These are phyloP conservation scores for Acomys russatus DNA, from an alignment of 2,797 vertebrate species.

Conservation along the genomic window DNA sequence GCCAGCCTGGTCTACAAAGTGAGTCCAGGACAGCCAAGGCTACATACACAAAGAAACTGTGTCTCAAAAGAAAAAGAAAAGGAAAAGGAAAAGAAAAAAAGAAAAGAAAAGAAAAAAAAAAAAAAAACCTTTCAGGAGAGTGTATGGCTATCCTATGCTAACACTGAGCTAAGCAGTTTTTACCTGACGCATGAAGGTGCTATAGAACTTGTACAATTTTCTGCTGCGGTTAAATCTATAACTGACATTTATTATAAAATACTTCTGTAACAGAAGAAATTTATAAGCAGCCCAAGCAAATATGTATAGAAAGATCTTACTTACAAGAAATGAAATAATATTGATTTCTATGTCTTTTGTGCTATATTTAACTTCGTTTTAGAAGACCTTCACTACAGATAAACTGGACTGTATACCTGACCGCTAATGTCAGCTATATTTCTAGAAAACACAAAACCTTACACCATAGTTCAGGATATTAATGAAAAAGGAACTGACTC, in stretches of 20 bases:
- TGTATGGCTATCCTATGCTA: constrained; percentile 74
- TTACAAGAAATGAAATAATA: constrained; percentile 87
- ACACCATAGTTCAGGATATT: constrained; percentile 69
- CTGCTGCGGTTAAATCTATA: constrained; percentile 88
- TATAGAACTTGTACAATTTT: constrained; percentile 82
- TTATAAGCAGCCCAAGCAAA: constrained; percentile 88
- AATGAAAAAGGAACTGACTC: constrained; percentile 75
- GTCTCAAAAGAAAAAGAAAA: too few relatives aligned
- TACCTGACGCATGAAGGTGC: constrained; percentile 83
- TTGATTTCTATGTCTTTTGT: constrained; percentile 86
- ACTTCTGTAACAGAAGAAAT: constrained; percentile 84
- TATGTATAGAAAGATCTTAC: constrained; percentile 84
- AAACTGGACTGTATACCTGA: constrained; percentile 75
- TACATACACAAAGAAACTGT: too few relatives aligned
- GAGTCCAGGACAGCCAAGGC: too few relatives aligned
- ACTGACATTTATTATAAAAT: constrained; percentile 87
- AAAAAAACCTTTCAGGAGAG: neutral
- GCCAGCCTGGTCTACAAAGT: too few relatives aligned
- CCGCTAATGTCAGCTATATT: constrained; percentile 84
- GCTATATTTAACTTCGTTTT: constrained; percentile 85
- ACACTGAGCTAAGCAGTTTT: constrained; percentile 84
- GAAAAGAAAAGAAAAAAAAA: too few relatives aligned
- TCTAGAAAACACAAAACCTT: constrained; percentile 79
- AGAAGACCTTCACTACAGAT: constrained; percentile 81
- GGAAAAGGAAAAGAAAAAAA: too few relatives aligned